These are phyloP conservation scores for Noctuana brunneofusca DNA, from an alignment of 2,888 invertebrate genomes.

Conservation along the genomic window DNA sequence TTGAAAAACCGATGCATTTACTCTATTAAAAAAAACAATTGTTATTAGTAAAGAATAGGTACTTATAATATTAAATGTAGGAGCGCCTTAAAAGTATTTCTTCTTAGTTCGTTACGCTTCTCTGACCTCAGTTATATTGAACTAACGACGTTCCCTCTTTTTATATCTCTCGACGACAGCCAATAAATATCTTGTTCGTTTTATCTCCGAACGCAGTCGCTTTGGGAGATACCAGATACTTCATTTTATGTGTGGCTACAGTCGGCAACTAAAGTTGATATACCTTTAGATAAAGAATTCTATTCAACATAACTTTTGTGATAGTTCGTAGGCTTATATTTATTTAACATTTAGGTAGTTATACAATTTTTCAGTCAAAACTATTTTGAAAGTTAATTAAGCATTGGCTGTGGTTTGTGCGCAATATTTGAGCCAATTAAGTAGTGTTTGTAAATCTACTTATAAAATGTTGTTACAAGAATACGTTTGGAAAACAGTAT, in stretches of 20 bases:
- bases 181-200: constrained; percentile 41
- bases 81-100: constrained; percentile 2
- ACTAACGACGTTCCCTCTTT: constrained; percentile 44
- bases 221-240: constrained; percentile 28
- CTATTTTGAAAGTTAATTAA: too few relatives aligned
- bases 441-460: too few relatives aligned
- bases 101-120: constrained; percentile 29
- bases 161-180: constrained; percentile 42
- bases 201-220: constrained; percentile 31
- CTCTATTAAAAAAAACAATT: too few relatives aligned
- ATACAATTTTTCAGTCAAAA: too few relatives aligned
- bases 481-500: too few relatives aligned
- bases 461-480: too few relatives aligned
- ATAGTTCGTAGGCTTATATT: neutral
- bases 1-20: too few relatives aligned
- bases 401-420: too few relatives aligned
- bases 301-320: neutral
- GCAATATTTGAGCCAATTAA: too few relatives aligned
- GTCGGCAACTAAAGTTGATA: constrained; percentile 12
- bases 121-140: constrained; percentile 40
- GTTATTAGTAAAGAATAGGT: too few relatives aligned
- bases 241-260: constrained; percentile 26
- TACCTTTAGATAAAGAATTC: neutral
- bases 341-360: too few relatives aligned
- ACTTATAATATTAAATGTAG: neutral